Base-by-base conservation (phyloP, 2,113 vertebrate species). In the Papio anubis region DNA sequence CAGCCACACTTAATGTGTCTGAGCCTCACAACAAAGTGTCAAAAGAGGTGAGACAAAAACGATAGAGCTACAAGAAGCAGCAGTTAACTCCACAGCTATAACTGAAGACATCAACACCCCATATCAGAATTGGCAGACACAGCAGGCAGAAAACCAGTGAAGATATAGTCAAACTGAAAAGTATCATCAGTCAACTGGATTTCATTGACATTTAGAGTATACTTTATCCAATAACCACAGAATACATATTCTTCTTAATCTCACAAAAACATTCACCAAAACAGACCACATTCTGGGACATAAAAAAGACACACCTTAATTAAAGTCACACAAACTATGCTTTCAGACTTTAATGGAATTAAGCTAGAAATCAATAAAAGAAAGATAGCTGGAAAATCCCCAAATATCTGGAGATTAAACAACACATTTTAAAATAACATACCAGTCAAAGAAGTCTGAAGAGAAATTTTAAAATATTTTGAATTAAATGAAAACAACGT, bases 231-330 rank as follows among this genome's bases (percentile, higher is more conserved):
- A 6, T 75, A 75, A 75, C 40, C 48, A 2, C 55, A 81, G 14
- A 76, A 75, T 48, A 55, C 5, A 73, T 35, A 55, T 23, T 70
- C n/a, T 81, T 66, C 55, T 75, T 90, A 91, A 55, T 32, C 6
- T 92, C 70, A 80, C 72, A 79, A 72, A 81, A 92, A 84, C 48
- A 91, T 76, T 89, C 38, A 85, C 64, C 38, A 64, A 83, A n/a
- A 94, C 35, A 70, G 66, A 68, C 5, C 32, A 68, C 66, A 68
- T 82, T 82, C 68, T 70, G 35, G 13, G 27, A 13, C n/a, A 45
- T 55, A 61, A 70, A 16, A 72, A 61, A 70, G 21, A 72, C 61
- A 93, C 3, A 73, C 25, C 43, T 72, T 45, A 48, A 88, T 38
- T 7, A 17, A 57, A 68, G n/a, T 40, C 59, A 48, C 52, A 93